Conservation (phyloP, 2,888 invertebrate species). For the Oscheius sp. region DNA sequence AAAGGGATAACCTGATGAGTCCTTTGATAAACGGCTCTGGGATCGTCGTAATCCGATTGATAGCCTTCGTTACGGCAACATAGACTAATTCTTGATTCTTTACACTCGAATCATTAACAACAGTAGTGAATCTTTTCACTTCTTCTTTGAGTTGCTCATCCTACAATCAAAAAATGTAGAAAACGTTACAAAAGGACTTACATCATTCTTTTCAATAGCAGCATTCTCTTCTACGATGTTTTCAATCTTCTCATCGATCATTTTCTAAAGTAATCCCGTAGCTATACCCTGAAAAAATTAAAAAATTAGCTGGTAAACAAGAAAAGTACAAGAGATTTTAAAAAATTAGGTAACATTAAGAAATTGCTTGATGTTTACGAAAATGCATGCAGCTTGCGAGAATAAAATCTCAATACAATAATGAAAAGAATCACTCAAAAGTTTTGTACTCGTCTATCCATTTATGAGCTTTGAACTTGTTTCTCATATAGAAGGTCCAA, state of each 20-base stretch:
- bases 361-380: neutral
- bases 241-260: neutral
- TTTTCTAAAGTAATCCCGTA: neutral
- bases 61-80: slow-evolving; percentile 33
- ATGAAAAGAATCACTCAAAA: no score
- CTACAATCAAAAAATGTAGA: neutral
- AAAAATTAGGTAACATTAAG: neutral
- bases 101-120: slow-evolving; percentile 41
- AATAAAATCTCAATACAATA: no score
- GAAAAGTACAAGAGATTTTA: neutral
- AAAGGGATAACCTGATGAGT: slow-evolving; percentile 37
- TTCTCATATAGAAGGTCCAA: no score
- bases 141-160: slow-evolving; percentile 38
- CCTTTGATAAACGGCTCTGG: slow-evolving; percentile 39
- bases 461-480: no score
- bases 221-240: neutral
- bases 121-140: slow-evolving; percentile 35
- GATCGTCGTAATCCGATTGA: slow-evolving; percentile 35
- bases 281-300: neutral
- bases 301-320: neutral
- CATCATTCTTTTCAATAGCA: slow-evolving; percentile 1
- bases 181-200: neutral
- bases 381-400: neutral
- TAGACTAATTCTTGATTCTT: slow-evolving; percentile 40
- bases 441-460: no score